Base-by-base conservation (phyloP, 2,113 vertebrate genomes). In the Emberiza fucata region DNA sequence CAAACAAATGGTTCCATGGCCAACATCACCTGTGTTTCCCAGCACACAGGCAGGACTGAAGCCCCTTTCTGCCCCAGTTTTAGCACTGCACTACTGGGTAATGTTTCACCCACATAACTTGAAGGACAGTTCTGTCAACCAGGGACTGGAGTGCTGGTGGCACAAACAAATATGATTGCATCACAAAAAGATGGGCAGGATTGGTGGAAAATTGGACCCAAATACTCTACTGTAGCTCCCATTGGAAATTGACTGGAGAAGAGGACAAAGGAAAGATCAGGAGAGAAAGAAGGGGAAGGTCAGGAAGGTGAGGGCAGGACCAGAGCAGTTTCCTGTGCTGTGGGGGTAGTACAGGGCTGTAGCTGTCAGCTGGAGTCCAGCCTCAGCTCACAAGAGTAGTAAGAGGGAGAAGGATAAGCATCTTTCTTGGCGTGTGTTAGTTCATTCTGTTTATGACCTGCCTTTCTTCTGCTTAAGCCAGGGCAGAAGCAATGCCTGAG, bases 191-290 rank as follows among this genome's bases (percentile, higher is more conserved):
- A n/a, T 25, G 76, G 91, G 29, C 80, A 97, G 56, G 86, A 98
- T 12, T 97, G 97, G 96, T 95, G 98, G 98, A 96, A 91, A 86
- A 90, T 94, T 12, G 97, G 98, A 84, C 97, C 96, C 77, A 98
- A 94, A 61, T 98, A 98, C 80, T 96, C 97, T 12, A 78, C 95
- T 65, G 96, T 95, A 92, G 98, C 98, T 78, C 97, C 99, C 6
- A 25, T 96, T 54, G 98, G 98, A 45, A 99, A 98, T 97, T 99
- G 98, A 98, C 57, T 93, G 35, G 98, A 99, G 86, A 98, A 99
- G 39, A 98, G 97, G 72, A 95, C 94, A 50, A 96, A 98, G 98
- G 98, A 98, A 98, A 93, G 94, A 39, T n/a, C 4, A 39, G 57
- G 39, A 40, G 56, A 40, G 63, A 17, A 44, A 20, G 56, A 65